Base-by-base conservation (phyloP, 2,888 invertebrate genomes). In the Polydrusus cervinus region DNA sequence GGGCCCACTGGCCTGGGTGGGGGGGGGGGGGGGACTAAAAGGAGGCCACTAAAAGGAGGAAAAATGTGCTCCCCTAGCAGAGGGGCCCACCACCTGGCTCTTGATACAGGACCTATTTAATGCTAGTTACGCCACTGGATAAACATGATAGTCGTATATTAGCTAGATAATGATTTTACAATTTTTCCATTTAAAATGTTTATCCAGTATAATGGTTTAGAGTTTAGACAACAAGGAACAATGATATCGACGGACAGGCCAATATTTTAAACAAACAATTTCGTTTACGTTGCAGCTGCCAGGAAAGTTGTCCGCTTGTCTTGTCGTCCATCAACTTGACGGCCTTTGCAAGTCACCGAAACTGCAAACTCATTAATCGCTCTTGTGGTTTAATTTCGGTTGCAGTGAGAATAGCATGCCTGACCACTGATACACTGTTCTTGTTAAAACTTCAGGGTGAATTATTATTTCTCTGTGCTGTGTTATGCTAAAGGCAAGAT, bases 311-410 rank as follows among this genome's bases (percentile, higher is more conserved):
- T 67, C 67, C 47, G 60, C 43, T 34, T 57, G 43, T 57, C 68
- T 60, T 30, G 60, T 45, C 43, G 45, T 68, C 60, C 68, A 60
- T 68, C 68, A 68, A 45, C 25, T 57, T 68, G 45, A 68, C 60
- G 30, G 68, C 30, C 57, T 60, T 57, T 68, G 43, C 67, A 40
- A 40, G 53, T 67, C 51, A 67, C 55, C 53, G 53, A 20, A 53
- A 67, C 53, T n/a, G 40, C 43, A 38, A 51, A 67, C 53, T 67
- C 51, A 67, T 67, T 53, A 53, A 25, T 25, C 47, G 62, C 47
- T 43, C 53, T 20, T 25, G 67, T 40, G 67, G 67, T 67, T 51
- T 53, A 67, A 67, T 67, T 65, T 65, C 49, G 65, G 65, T 65
- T 49, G 34, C 49, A 49, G 30, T 10, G 65, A 30, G 34, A 49